phyloP scores from a whole-genome alignment of 2,888 invertebrate species.

The Lycia hirtaria region DNA sequence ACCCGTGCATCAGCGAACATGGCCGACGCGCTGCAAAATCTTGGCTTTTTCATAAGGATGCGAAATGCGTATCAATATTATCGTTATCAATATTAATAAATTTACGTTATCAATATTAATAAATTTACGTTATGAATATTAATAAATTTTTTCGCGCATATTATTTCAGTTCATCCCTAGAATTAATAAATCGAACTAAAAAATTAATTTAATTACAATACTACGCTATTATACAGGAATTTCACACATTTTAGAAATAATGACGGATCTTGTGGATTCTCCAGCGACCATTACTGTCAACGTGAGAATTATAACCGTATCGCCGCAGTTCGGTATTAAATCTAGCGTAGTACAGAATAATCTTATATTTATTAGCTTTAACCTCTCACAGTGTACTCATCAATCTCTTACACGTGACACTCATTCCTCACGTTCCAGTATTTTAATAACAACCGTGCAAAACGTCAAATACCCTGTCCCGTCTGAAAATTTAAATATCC shows the following conservation, averaged over 20 bases:
- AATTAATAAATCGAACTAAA: too few species aligned
- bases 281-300: slow-evolving; percentile 15
- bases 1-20: too few species aligned
- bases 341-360: slow-evolving; percentile 18
- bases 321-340: slow-evolving; percentile 14
- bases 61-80: too few species aligned
- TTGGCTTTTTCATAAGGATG: too few species aligned
- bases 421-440: slow-evolving; percentile 30
- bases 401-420: slow-evolving; percentile 28
- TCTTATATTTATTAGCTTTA: slow-evolving; percentile 26
- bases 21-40: too few species aligned
- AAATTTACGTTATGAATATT: too few species aligned
- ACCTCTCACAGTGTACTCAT: slow-evolving; percentile 26
- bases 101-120: too few species aligned
- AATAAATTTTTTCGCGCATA: too few species aligned
- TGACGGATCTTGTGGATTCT: slow-evolving; percentile 1
- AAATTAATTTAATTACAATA: background rate
- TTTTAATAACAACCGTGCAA: slow-evolving; percentile 31
- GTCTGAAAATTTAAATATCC: slow-evolving; percentile 41
- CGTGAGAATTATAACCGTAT: slow-evolving; percentile 13
- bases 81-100: too few species aligned
- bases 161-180: too few species aligned
- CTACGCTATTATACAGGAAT: background rate
- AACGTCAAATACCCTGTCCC: slow-evolving; percentile 40
- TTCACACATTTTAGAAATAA: background rate